Evolutionary conservation across 2,888 invertebrate genomes (phyloP).

Genomic region (Tillus elongatus): DNA sequence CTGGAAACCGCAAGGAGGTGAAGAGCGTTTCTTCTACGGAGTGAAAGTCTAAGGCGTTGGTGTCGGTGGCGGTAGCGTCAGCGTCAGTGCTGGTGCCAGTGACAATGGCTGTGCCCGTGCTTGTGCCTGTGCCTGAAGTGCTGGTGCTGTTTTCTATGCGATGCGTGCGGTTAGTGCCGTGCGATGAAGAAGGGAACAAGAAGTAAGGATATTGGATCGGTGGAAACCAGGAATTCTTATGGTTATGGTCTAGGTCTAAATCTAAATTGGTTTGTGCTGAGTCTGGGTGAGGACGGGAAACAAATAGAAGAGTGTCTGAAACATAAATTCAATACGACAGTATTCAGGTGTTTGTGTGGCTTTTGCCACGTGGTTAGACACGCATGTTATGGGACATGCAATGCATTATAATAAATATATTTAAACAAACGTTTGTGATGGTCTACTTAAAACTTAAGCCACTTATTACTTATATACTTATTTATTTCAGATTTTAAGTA

Average conservation of each 20-base stretch:
- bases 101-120: constrained; percentile 25
- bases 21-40: constrained; percentile 44
- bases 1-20: constrained; percentile 38
- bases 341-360: too few species aligned
- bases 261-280: constrained; percentile 48
- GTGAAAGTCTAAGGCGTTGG: constrained; percentile 41
- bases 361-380: too few species aligned
- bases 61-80: constrained; percentile 30
- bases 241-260: constrained; percentile 46
- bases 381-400: too few species aligned
- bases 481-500: too few species aligned
- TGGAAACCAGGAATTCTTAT: constrained; percentile 49
- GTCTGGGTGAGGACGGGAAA: constrained; percentile 49
- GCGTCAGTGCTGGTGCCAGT: constrained; percentile 36
- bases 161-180: constrained; percentile 38
- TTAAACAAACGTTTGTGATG: too few species aligned
- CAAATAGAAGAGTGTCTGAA: constrained; percentile 52
- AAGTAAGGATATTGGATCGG: too few species aligned
- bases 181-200: constrained; percentile 49
- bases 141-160: constrained; percentile 35
- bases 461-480: too few species aligned
- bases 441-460: too few species aligned
- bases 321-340: constrained; percentile 42
- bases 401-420: constrained; percentile 1
- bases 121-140: constrained; percentile 32